Percentiles rank a stretch among this genome's conserved stretches.
Conservation (phyloP, 2,797 vertebrate genomes). For the Myotis daubentonii region DNA sequence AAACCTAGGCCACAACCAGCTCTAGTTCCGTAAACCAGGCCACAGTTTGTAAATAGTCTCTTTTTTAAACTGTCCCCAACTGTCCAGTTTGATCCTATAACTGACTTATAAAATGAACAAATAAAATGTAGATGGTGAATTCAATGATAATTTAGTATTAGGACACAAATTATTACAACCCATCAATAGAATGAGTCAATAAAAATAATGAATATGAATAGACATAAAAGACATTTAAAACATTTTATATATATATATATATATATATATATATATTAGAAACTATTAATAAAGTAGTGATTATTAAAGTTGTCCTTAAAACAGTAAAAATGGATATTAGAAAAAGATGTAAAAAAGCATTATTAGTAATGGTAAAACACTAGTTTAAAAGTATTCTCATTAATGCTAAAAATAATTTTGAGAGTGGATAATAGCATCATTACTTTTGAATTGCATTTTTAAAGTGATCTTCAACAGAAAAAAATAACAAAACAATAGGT, state of each 20-base stretch:
- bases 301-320: not conserved
- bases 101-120: not conserved
- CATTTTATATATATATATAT: not conserved
- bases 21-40: not conserved
- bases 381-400: not conserved
- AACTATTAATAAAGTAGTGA: not conserved
- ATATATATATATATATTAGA: not conserved
- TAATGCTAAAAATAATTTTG: conserved; percentile 9
- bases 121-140: not conserved
- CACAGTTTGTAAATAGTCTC: not conserved
- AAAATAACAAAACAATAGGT: not conserved
- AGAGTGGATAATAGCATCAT: not conserved
- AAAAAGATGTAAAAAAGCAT: not conserved
- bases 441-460: conserved; percentile 1
- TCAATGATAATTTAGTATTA: not conserved
- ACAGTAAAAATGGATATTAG: not conserved
- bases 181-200: not conserved
- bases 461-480: not conserved
- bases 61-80: not conserved
- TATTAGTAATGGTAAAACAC: not conserved
- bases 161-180: not conserved
- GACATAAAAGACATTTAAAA: conserved; percentile 4
- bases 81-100: not conserved
- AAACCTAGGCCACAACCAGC: not conserved
- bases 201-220: conserved; percentile 13